Conservation (phyloP, 1,140 invertebrate genomes). For the Triops cancriformis region DNA sequence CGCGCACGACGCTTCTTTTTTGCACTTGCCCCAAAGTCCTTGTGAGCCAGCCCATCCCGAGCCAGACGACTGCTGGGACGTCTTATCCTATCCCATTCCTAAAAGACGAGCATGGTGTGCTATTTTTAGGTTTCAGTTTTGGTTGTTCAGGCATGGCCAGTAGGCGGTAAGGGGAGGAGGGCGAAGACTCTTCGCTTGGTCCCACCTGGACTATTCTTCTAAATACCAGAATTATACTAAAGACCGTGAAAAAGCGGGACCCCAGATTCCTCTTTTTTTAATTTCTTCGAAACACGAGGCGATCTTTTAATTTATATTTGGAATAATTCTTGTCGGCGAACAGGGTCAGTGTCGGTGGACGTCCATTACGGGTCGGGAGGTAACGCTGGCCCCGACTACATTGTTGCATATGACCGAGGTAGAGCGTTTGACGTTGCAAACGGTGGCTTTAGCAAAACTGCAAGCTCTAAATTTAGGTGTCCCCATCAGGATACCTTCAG, state of each 20-base stretch:
- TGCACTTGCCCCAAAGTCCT: background rate
- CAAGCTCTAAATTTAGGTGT: slow-evolving; percentile 77
- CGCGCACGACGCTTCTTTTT: background rate
- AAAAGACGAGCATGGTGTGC: background rate
- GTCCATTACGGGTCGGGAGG: slow-evolving; percentile 61
- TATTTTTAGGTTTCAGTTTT: background rate
- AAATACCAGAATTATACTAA: slow-evolving; percentile 11
- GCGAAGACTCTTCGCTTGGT: background rate
- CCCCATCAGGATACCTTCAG: slow-evolving; percentile 57
- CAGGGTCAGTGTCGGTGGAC: slow-evolving; percentile 78
- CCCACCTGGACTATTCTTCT: slow-evolving; percentile 7
- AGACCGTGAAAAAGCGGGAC: background rate
- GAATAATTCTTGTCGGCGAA: slow-evolving; percentile 28
- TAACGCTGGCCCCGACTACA: slow-evolving; percentile 58
- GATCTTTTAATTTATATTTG: slow-evolving; percentile 10
- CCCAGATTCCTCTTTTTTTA: slow-evolving; percentile 3
- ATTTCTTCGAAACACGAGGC: background rate
- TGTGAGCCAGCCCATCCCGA: background rate
- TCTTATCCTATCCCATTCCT: background rate
- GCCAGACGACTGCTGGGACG: slow-evolving; percentile 3
- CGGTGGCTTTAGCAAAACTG: slow-evolving; percentile 75
- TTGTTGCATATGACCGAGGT: slow-evolving; percentile 67
- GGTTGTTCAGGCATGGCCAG: slow-evolving; percentile 7
- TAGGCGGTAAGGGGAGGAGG: background rate
- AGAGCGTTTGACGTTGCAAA: slow-evolving; percentile 68